Percentiles rank a stretch among this genome's conserved stretches.
Evolutionary conservation across 2,113 vertebrate species (phyloP).

Genomic region (Oryzias melastigma): DNA sequence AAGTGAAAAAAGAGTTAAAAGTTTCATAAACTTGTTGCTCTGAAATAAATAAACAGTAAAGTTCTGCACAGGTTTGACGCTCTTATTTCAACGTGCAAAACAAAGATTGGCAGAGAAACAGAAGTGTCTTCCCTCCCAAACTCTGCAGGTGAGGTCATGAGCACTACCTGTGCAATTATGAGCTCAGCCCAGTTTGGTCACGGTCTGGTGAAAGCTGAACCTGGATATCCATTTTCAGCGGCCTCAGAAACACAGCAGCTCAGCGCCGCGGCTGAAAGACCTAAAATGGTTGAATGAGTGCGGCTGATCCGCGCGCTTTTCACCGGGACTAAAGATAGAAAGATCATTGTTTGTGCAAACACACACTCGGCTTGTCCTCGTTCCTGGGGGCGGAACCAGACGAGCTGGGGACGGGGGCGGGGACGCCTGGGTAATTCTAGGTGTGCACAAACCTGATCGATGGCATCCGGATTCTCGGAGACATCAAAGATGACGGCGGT

Average conservation of each 20-base stretch:
- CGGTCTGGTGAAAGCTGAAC: constrained; percentile 62
- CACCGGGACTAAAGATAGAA: constrained; percentile 47
- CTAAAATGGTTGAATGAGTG: constrained; percentile 37
- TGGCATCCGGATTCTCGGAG: constrained; percentile 97
- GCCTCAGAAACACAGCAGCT: constrained; percentile 21
- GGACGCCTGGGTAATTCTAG: constrained; percentile 14
- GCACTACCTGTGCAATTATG: constrained; percentile 64
- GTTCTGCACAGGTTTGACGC: no score
- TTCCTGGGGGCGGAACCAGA: constrained; percentile 21
- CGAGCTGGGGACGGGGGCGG: constrained; percentile 3
- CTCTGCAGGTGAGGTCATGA: constrained; percentile 52
- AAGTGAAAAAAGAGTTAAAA: no score
- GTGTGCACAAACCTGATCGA: constrained; percentile 87
- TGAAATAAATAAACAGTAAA: no score
- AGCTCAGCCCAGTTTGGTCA: constrained; percentile 62
- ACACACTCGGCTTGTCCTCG: constrained; percentile 1
- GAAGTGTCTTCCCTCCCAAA: not conserved
- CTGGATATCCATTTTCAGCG: constrained; percentile 55
- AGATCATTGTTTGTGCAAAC: constrained; percentile 47
- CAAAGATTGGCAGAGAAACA: no score
- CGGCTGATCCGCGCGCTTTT: constrained; percentile 38
- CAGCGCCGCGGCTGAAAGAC: constrained; percentile 32
- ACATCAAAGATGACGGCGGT: constrained; percentile 99
- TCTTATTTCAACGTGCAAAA: no score
- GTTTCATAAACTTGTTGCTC: no score